Percentiles rank a stretch among this genome's conserved stretches.
Evolutionary conservation across 2,113 vertebrate genomes (phyloP).

Genomic region (Acinonyx jubatus): DNA sequence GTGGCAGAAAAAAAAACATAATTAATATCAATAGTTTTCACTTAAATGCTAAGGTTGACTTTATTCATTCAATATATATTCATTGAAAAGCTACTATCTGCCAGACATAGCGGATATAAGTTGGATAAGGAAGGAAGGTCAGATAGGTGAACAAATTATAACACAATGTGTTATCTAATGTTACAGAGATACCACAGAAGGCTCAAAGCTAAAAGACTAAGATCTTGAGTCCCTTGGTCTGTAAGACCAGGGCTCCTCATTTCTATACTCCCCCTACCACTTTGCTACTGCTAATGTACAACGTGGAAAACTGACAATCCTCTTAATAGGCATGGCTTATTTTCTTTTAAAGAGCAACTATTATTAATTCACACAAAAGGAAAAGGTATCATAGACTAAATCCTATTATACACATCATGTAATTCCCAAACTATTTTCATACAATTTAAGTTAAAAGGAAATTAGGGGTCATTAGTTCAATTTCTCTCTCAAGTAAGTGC

Average conservation of each 20-base stretch:
- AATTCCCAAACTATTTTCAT: background rate
- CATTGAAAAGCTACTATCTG: slow-evolving; percentile 9
- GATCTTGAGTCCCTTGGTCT: background rate
- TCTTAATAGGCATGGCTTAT: background rate
- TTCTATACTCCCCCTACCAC: background rate
- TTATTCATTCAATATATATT: slow-evolving; percentile 30
- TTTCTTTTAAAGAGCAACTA: background rate
- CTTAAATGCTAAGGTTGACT: background rate
- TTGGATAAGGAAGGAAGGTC: background rate
- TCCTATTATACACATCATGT: background rate
- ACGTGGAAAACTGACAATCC: background rate
- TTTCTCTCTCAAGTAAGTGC: slow-evolving; percentile 22
- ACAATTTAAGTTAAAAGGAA: slow-evolving; percentile 42
- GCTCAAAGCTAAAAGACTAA: background rate
- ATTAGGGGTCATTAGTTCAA: background rate
- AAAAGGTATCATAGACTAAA: background rate
- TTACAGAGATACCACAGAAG: background rate
- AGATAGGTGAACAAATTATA: background rate
- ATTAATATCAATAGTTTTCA: slow-evolving; percentile 35
- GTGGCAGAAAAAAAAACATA: slow-evolving; percentile 26
- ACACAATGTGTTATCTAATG: background rate
- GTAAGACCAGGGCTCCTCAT: background rate
- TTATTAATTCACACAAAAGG: background rate
- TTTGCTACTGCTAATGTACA: background rate
- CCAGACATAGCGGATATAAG: background rate